These are phyloP conservation scores for Eupristina koningsbergeri DNA, from an alignment of 1,140 invertebrate genomes.

Conservation along the genomic window DNA sequence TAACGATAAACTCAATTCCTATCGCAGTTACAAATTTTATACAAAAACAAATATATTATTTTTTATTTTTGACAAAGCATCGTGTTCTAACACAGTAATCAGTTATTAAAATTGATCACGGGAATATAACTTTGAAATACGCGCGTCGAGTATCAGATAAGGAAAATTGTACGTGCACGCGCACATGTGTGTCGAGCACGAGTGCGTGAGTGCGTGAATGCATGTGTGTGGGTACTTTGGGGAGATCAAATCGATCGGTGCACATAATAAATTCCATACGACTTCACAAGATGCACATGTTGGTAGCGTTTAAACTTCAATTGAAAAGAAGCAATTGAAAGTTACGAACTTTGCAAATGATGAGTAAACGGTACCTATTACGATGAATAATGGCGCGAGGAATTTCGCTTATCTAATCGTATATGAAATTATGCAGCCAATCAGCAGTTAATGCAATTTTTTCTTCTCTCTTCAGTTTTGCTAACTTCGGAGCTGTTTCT, in stretches of 20 bases:
- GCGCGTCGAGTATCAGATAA: no score
- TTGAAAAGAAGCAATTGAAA: constrained; percentile 21
- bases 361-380: background rate
- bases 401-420: constrained; percentile 27
- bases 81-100: no score
- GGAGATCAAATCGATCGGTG: background rate
- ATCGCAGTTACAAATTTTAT: no score
- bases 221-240: no score
- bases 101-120: no score
- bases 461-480: background rate
- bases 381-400: background rate
- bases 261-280: background rate
- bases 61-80: background rate
- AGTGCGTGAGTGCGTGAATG: no score
- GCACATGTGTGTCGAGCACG: no score
- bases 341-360: background rate
- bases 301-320: constrained; percentile 1
- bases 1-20: no score
- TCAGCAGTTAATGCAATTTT: constrained; percentile 9
- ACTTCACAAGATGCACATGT: background rate
- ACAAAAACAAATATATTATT: no score
- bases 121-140: no score
- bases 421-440: background rate
- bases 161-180: no score
- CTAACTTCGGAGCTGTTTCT: background rate